phyloP scores from a whole-genome alignment of 1,140 invertebrate species.

The Ceratina calcarata region DNA sequence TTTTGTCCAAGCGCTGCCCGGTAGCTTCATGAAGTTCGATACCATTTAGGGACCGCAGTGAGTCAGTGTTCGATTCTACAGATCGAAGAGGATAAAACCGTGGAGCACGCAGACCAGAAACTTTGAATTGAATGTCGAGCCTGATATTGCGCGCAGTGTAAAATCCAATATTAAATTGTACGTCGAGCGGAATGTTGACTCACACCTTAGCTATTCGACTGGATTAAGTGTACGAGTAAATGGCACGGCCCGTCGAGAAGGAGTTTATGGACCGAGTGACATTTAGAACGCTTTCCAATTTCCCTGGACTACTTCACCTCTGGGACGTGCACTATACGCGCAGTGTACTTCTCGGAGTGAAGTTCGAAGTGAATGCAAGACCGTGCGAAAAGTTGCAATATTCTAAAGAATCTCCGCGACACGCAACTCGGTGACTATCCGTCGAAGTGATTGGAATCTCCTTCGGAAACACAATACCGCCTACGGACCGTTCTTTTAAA shows the following conservation, averaged over 20 bases:
- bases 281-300: slow-evolving; percentile 30
- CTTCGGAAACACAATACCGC: not conserved
- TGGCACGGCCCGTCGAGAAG: not conserved
- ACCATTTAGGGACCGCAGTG: too few relatives aligned
- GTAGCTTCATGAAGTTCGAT: not conserved
- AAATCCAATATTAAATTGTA: not conserved
- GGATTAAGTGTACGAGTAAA: not conserved
- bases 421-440: not conserved
- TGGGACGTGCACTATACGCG: not conserved
- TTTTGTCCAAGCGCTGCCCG: slow-evolving; percentile 23
- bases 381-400: not conserved
- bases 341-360: too few relatives aligned
- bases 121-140: too few relatives aligned
- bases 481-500: not conserved
- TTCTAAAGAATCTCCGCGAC: too few relatives aligned
- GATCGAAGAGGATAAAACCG: too few relatives aligned
- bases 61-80: too few relatives aligned
- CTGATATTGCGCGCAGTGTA: not conserved
- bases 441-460: not conserved
- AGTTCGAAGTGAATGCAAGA: not conserved
- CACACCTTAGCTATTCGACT: not conserved
- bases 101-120: too few relatives aligned
- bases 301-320: not conserved
- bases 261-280: slow-evolving; percentile 18
- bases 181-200: not conserved